Evolutionary conservation across 2,888 invertebrate genomes (phyloP), one percentile per base, ranked within the genome.

Genomic region (Xestia xanthographa): DNA sequence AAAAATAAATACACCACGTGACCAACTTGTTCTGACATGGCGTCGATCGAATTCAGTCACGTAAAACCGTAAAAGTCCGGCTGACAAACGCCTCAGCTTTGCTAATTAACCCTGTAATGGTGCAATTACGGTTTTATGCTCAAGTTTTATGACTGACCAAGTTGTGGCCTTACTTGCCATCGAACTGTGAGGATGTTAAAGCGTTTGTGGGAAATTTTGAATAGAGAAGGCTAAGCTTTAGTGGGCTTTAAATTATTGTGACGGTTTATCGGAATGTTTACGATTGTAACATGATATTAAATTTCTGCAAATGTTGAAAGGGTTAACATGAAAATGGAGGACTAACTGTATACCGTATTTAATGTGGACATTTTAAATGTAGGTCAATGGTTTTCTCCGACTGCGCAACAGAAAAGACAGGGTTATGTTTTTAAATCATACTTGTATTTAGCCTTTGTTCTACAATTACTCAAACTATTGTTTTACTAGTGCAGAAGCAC

Each of bases 31-130:
- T 81, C 73, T 70, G 79, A 79, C 83, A 85, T 75, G 79, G 79
- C 86, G 82, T 78, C 86, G 86, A 89, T 88, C 91, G 87, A 91
- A 91, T 91, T 90, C 87, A 88, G 91, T 92, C 93, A 93, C 94
- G 94, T 93, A 91, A 91, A 85, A 85, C 90, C 92, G 91, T 94
- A 93, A 94, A 94, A 91, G 90, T 87, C 85, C 84, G 86, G 88
- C 92, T 93, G 94, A 94, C 94, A 95, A 94, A 94, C 93, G 93
- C 89, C 90, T 92, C 90, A 90, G 90, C 89, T 89, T 87, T 86
- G 91, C 94, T 95, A 95, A 95, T 95, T 95, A 95, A 92, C 90
- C 92, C 92, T 91, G 93, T 95, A 95, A 95, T 94, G 92, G 92
- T 92, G 85, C 92, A 87, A 93, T 94, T 93, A 94, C 90, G 89